These are phyloP conservation scores for Tupiocoris notatus DNA, from an alignment of 2,888 invertebrate genomes.

Conservation along the genomic window DNA sequence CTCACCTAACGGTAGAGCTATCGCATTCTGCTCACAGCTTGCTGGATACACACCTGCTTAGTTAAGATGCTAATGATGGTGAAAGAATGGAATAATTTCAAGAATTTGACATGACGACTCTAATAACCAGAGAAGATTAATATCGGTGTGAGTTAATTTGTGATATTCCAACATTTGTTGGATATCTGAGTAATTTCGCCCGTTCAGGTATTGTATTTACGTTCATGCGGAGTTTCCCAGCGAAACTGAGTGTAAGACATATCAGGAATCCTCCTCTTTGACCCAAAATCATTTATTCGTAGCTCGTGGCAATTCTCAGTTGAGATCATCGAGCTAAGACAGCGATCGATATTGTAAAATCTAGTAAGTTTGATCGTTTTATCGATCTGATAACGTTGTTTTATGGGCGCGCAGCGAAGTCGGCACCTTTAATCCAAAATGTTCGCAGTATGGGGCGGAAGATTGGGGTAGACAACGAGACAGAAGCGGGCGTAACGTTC, in stretches of 20 bases:
- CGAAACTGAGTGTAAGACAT: no score
- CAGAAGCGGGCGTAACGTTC: not conserved
- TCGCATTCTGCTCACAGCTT: not conserved
- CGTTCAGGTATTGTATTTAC: no score
- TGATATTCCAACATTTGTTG: no score
- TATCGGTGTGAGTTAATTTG: no score
- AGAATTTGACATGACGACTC: no score
- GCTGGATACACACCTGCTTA: not conserved
- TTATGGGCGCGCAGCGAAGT: not conserved
- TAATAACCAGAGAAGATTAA: no score
- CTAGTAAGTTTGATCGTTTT: not conserved
- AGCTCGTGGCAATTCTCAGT: no score
- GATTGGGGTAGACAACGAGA: not conserved
- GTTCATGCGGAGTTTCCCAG: no score
- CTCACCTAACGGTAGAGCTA: not conserved
- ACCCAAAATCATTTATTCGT: no score
- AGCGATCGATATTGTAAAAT: not conserved
- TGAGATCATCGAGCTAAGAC: not conserved
- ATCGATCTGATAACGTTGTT: not conserved
- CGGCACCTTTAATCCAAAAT: slow-evolving; percentile 3
- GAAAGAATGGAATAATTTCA: not conserved
- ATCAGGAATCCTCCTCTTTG: no score
- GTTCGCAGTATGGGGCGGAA: slow-evolving; percentile 13
- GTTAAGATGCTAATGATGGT: not conserved
- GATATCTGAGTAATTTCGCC: no score